Percentiles rank a stretch among this genome's conserved stretches.
phyloP scores from a whole-genome alignment of 2,888 invertebrate genomes.

The Drosophila cracens region DNA sequence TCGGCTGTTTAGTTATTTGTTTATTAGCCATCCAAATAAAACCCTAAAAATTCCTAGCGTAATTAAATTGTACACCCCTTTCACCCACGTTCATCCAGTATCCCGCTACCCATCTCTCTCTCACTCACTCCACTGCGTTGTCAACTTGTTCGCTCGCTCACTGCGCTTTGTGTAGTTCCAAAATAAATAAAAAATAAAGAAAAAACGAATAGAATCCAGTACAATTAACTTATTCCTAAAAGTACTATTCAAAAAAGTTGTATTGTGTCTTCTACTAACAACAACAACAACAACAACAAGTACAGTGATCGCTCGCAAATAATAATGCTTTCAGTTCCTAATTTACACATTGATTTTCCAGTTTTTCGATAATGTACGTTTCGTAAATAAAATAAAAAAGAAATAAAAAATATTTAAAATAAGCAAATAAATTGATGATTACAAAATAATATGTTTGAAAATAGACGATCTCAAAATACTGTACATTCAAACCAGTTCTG shows the following conservation, averaged over 20 bases:
- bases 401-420: background rate
- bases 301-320: conserved; percentile 9
- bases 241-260: conserved; percentile 27
- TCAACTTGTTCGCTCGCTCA: conserved; percentile 35
- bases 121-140: conserved; percentile 15
- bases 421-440: background rate
- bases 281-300: conserved; percentile 27
- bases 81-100: background rate
- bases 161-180: conserved; percentile 43
- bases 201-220: conserved; percentile 9
- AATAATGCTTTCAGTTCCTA: background rate
- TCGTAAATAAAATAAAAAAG: background rate
- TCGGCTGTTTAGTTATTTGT: conserved; percentile 11
- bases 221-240: conserved; percentile 4
- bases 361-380: background rate
- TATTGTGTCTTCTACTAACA: conserved; percentile 44
- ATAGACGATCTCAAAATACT: background rate
- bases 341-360: background rate
- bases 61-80: conserved; percentile 10
- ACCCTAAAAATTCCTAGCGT: conserved; percentile 1
- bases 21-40: background rate
- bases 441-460: background rate
- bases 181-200: background rate
- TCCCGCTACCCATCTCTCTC: background rate
- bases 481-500: background rate